Base-by-base conservation (phyloP, 1,140 invertebrate species). In the Wiebesia pumilae region DNA sequence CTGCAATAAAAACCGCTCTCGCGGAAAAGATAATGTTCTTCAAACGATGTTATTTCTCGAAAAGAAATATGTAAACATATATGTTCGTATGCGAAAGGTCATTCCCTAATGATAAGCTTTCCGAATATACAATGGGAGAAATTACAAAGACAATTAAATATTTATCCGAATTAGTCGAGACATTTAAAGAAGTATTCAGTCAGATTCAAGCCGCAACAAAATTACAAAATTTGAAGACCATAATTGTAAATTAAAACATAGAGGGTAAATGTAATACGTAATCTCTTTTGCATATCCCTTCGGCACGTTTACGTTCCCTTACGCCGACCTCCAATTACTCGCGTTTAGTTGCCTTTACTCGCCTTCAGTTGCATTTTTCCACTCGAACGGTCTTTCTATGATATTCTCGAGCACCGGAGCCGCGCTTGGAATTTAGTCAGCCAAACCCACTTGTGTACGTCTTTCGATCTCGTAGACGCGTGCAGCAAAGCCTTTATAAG, bases 311-410 rank as follows among this genome's bases (percentile, higher is more conserved):
- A 88, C 84, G 90, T 87, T 88, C 16, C n/a, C 86, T 87, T 89
- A 88, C 84, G 90, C 88, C 88, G 85, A 88, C 90, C 91, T 91
- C 92, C 92, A 94, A 94, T 94, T 94, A 94, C 93, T 93, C 91
- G 91, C 91, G 90, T 93, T 93, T 93, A 93, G 92, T 77, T 38
- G 69, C 69, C 19, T 71, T 71, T 71, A 71, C 73, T 51, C 54
- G 77, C n/a, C 47, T 85, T 85, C 65, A 85, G 75, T 93, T 94
- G 90, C 92, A 91, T 94, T 94, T 94, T 94, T 94, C 92, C 92
- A 91, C 91, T 90, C 91, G 92, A 93, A 93, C 92, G 90, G 91
- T 87, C 92, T 89, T 89, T 93, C 91, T 93, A 92, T 92, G 91
- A 93, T 93, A 93, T 90, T 92, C 90, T 92, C 91, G 90, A 89